Conservation (phyloP, 2,113 vertebrate species). For the Empidonax traillii region DNA sequence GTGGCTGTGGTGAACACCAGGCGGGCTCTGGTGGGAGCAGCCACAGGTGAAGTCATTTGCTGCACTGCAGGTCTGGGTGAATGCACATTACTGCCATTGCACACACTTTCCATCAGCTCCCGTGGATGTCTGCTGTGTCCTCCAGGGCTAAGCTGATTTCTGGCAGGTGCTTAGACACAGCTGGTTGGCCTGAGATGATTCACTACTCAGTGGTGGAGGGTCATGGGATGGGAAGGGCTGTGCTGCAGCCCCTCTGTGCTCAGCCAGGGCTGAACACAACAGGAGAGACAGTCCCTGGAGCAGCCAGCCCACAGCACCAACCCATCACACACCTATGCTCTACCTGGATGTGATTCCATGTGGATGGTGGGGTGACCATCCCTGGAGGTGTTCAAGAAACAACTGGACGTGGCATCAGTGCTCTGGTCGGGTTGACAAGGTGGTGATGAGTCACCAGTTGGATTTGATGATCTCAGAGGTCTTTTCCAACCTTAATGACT, state of each 20-base stretch:
- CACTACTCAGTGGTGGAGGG: accelerated
- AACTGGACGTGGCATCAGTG: not conserved
- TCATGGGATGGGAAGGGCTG: not conserved
- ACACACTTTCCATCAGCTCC: not conserved
- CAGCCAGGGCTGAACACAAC: not conserved
- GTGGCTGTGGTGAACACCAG: not conserved
- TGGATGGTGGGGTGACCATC: not conserved
- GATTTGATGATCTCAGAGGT: not conserved
- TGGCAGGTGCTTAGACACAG: not conserved
- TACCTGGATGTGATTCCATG: not conserved
- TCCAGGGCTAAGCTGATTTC: not conserved
- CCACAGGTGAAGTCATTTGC: accelerated
- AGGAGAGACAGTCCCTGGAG: accelerated
- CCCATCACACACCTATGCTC: accelerated
- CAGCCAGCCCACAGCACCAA: not conserved
- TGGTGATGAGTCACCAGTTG: not conserved
- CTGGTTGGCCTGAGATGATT: not conserved
- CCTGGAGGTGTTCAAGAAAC: not conserved
- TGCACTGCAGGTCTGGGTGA: not conserved
- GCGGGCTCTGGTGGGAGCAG: not conserved
- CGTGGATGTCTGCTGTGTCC: accelerated
- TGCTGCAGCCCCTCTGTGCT: not conserved
- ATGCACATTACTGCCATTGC: accelerated
- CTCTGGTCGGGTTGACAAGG: not conserved
- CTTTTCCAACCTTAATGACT: not conserved